Conservation (phyloP, 2,888 invertebrate genomes). For the Escarpia spicata region DNA sequence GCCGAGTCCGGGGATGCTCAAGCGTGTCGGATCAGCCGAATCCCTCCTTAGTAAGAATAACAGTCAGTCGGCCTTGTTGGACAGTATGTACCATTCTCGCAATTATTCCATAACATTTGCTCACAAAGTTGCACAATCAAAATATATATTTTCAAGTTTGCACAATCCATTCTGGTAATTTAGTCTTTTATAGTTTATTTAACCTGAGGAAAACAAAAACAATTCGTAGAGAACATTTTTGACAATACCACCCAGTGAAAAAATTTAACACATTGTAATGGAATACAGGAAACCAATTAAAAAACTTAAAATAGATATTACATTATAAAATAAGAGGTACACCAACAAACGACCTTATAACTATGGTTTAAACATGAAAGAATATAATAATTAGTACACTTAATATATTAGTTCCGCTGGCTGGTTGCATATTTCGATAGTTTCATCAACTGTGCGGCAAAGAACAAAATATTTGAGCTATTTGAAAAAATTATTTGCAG, state of each 20-base stretch:
- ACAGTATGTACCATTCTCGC: slow-evolving; percentile 36
- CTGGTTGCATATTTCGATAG: too few relatives aligned
- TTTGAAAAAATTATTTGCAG: neutral
- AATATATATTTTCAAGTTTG: neutral
- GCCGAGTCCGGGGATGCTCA: slow-evolving; percentile 40
- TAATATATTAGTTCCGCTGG: too few relatives aligned
- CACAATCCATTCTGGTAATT: neutral
- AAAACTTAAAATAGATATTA: neutral
- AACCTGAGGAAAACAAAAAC: neutral
- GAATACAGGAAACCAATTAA: neutral
- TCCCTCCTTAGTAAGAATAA: slow-evolving; percentile 49
- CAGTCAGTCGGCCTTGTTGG: slow-evolving; percentile 34
- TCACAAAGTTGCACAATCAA: neutral
- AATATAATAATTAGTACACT: too few relatives aligned
- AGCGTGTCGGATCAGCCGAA: slow-evolving; percentile 66
- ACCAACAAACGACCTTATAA: neutral
- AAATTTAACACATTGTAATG: neutral
- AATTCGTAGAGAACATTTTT: neutral
- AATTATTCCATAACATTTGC: neutral
- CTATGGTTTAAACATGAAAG: too few relatives aligned
- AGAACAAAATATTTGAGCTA: neutral
- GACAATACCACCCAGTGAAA: neutral
- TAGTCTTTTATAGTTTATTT: neutral
- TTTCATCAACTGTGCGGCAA: neutral
- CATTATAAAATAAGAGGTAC: neutral